Evolutionary conservation across 2,797 vertebrate species (phyloP), one percentile per base, ranked within the genome.

Genomic region (Florisuga fusca): DNA sequence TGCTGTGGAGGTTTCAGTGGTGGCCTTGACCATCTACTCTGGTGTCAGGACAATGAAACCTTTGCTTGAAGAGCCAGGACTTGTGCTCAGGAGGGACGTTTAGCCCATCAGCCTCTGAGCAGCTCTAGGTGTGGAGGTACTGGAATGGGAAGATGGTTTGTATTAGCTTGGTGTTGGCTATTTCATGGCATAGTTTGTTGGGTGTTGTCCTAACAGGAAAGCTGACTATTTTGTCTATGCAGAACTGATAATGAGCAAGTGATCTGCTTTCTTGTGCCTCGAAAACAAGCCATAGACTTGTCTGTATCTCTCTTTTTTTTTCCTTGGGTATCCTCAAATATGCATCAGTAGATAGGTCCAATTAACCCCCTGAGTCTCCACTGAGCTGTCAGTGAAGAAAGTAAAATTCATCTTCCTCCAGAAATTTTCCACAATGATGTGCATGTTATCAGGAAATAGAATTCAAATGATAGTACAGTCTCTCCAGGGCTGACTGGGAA

Each of bases 361-460:
- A 62, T 96, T 95, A 95, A 95, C 93, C 51, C 31, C 58, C 46
- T 6, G 45, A 88, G 76, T 87, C 63, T 92, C 62, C 71, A 53
- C 82, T 67, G 87, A 95, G 94, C 79, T 91, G 92, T 94, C 95
- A 89, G 73, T 17, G 79, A 89, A 88, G 86, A 94, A 93, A 87
- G 91, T 82, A 78, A 81, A 93, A 94, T 91, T 95, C 71, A 80
- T 95, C 88, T 86, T 95, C 89, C 89, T 87, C 94, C 82, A 87
- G 91, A 87, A 88, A 93, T 95, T 93, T 96, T 96, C 88, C 92
- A 62, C 71, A 76, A 51, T 92, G 84, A 89, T 96, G 96, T 96
- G 85, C 68, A 74, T 57, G 36, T 91, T 89, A 90, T 84, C 77
- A 89, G 93, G 95, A 96, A 94, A 91, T 93, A 91, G 87, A 80